Conservation (phyloP, 1,140 invertebrate genomes). For the Odontomachus brunneus region DNA sequence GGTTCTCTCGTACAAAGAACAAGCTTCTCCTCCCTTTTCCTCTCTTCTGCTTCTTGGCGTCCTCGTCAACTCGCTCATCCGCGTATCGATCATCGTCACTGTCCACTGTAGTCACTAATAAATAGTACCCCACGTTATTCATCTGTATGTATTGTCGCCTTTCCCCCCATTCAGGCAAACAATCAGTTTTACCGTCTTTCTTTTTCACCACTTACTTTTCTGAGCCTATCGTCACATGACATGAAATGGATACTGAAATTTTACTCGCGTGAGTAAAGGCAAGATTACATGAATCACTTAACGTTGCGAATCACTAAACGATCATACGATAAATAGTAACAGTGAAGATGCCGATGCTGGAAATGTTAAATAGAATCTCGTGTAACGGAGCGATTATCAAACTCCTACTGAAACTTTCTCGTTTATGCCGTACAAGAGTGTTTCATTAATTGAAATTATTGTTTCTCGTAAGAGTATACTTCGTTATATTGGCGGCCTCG, state of each 20-base stretch:
- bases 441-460: constrained; percentile 5
- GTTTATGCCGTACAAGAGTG: not conserved
- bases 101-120: constrained; percentile 62
- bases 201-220: not conserved
- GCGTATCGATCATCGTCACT: constrained; percentile 72
- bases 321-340: not conserved
- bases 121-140: constrained; percentile 59
- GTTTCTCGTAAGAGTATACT: not conserved
- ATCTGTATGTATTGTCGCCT: constrained; percentile 27
- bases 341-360: not conserved
- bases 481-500: not conserved
- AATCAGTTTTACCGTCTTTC: constrained; percentile 25
- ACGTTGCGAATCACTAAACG: no score
- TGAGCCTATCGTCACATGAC: not conserved
- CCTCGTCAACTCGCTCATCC: constrained; percentile 57
- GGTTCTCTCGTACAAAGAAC: constrained; percentile 68
- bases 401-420: not conserved
- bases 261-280: not conserved
- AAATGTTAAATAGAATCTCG: constrained; percentile 4
- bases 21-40: constrained; percentile 49
- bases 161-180: constrained; percentile 34
- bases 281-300: not conserved
- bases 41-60: constrained; percentile 39
- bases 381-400: not conserved
- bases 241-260: not conserved